These are phyloP conservation scores for Notodonta dromedarius DNA, from an alignment of 2,888 invertebrate genomes.

Conservation along the genomic window DNA sequence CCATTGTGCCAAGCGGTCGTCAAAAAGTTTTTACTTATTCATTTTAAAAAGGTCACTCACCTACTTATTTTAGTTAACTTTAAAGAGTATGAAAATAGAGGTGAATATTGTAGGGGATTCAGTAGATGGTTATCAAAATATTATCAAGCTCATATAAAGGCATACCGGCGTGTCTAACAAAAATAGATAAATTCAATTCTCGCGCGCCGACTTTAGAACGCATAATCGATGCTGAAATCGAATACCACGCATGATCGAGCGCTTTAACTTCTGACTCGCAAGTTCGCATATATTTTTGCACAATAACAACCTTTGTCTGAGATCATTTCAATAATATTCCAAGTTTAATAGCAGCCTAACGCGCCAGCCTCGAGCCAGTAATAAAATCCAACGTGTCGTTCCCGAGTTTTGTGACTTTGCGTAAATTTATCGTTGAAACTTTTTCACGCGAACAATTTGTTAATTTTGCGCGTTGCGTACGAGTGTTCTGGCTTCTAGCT, in stretches of 20 bases:
- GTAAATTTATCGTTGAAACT: conserved; percentile 71
- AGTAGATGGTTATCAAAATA: no score
- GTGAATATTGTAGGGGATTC: no score
- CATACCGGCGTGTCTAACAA: not conserved
- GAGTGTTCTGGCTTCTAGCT: conserved; percentile 34
- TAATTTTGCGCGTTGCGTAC: conserved; percentile 60
- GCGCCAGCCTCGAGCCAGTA: conserved; percentile 60
- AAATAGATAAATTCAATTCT: conserved; percentile 26
- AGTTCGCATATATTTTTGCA: conserved; percentile 57
- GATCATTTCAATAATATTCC: conserved; percentile 78
- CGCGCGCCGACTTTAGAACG: conserved; percentile 26
- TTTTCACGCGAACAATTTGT: conserved; percentile 73
- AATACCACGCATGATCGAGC: conserved; percentile 45
- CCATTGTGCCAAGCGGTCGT: no score
- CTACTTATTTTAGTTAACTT: no score
- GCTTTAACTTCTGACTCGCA: conserved; percentile 52
- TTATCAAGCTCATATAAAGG: not conserved
- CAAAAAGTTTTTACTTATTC: no score
- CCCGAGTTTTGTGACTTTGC: conserved; percentile 68
- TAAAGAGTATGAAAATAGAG: no score
- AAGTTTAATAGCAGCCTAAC: conserved; percentile 71
- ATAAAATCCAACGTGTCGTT: conserved; percentile 78
- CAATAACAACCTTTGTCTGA: conserved; percentile 65
- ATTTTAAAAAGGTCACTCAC: no score
- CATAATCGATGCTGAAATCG: conserved; percentile 20